Conservation (phyloP, 1,140 invertebrate genomes). For the Diachasma alloeum region DNA sequence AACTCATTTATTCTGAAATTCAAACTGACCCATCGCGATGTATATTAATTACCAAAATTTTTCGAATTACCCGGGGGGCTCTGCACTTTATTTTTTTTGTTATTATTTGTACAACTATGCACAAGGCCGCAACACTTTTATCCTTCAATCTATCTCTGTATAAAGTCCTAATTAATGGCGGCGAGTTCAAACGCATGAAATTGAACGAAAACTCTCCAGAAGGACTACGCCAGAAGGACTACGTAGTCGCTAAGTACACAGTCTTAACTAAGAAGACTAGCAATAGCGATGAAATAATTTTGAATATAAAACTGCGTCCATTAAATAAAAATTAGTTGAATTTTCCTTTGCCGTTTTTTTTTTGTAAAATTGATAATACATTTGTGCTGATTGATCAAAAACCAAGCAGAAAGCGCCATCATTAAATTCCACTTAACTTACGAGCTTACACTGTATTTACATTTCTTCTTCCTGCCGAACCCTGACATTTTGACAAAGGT, state of each 20-base stretch:
- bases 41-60: neutral
- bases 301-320: neutral
- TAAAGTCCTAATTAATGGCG: neutral
- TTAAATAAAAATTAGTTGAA: neutral
- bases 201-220: neutral
- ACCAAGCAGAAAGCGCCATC: neutral
- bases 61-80: neutral
- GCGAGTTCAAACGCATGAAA: neutral
- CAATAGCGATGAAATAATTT: neutral
- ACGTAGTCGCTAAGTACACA: slow-evolving; percentile 1
- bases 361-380: neutral
- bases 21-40: neutral
- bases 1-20: neutral
- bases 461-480: neutral
- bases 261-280: neutral
- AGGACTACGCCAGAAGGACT: neutral
- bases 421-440: neutral
- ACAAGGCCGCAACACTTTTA: neutral
- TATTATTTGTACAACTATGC: neutral
- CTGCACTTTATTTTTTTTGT: no score
- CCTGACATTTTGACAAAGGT: neutral
- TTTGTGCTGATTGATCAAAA: neutral
- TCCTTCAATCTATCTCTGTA: neutral
- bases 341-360: neutral
- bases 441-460: neutral